phyloP scores from a whole-genome alignment of 2,113 vertebrate species.

The Varanus komodoensis region DNA sequence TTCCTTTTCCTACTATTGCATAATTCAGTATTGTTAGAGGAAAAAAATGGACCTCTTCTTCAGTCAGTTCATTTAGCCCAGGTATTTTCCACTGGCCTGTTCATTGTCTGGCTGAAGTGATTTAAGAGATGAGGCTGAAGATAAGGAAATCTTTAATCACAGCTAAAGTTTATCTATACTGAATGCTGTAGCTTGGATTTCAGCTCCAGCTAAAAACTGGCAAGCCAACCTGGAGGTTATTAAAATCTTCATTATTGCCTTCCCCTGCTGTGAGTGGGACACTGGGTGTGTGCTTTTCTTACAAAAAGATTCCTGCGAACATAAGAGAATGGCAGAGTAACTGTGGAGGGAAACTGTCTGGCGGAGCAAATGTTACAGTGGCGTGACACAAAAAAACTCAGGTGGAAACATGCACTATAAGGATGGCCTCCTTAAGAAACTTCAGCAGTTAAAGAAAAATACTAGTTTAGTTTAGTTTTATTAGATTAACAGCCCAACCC shows the following conservation, averaged over 20 bases:
- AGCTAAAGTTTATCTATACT: not conserved
- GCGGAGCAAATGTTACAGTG: not conserved
- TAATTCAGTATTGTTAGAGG: slow-evolving; percentile 16
- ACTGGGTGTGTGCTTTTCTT: not conserved
- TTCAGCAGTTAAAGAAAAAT: not conserved
- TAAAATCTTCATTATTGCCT: not conserved
- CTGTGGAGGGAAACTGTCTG: not conserved
- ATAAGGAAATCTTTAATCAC: slow-evolving; percentile 10
- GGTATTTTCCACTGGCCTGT: not conserved
- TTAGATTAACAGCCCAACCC: not conserved
- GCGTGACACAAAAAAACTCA: not conserved
- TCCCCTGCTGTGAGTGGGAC: not conserved
- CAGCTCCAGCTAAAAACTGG: slow-evolving; percentile 19
- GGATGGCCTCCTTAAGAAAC: not conserved
- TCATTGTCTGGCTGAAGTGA: not conserved
- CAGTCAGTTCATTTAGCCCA: not conserved
- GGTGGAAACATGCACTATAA: not conserved
- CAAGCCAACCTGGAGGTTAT: not conserved
- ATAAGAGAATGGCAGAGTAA: not conserved
- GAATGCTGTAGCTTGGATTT: slow-evolving; percentile 31
- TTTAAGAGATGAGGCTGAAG: not conserved
- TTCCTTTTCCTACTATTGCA: not conserved
- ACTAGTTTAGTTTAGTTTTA: not conserved
- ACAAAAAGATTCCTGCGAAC: not conserved
- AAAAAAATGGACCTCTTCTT: slow-evolving; percentile 9